phyloP scores from a whole-genome alignment of 1,140 invertebrate genomes.

The Harpegnathos saltator region DNA sequence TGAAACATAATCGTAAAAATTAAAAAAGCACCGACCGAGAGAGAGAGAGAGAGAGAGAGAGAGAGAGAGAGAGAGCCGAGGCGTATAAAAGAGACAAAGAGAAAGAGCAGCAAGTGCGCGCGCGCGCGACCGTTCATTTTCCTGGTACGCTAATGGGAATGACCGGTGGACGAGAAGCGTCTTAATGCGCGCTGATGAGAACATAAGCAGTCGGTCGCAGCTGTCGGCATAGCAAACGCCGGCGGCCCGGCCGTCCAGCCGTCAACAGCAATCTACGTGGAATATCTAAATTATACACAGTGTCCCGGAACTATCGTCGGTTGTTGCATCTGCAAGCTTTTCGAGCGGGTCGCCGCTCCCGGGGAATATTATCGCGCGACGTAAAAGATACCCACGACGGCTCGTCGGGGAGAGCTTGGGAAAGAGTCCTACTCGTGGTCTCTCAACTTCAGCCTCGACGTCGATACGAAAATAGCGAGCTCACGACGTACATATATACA shows the following conservation, averaged over 20 bases:
- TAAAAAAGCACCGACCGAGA: background rate
- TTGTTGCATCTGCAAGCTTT: no score
- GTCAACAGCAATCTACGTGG: constrained; percentile 59
- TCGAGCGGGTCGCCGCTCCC: no score
- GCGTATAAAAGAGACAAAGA: constrained; percentile 24
- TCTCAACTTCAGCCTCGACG: no score
- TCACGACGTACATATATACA: no score
- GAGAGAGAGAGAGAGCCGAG: background rate
- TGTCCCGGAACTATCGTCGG: constrained; percentile 42
- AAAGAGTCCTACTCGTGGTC: no score
- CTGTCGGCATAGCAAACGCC: constrained; percentile 61
- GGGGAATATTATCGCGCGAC: no score
- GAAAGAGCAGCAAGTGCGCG: background rate
- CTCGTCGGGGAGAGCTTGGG: no score
- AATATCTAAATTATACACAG: constrained; percentile 61
- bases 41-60: background rate
- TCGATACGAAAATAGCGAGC: no score
- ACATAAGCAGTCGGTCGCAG: constrained; percentile 65
- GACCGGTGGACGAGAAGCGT: constrained; percentile 66
- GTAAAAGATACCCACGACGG: no score
- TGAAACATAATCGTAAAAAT: no score
- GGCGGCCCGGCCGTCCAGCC: constrained; percentile 30
- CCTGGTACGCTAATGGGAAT: constrained; percentile 69
- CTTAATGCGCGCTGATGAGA: constrained; percentile 72
- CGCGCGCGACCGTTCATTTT: constrained; percentile 56